Evolutionary conservation across 2,888 invertebrate species (phyloP), one percentile per base, ranked within the genome.

Genomic region (Brachynemurus nebulosus): DNA sequence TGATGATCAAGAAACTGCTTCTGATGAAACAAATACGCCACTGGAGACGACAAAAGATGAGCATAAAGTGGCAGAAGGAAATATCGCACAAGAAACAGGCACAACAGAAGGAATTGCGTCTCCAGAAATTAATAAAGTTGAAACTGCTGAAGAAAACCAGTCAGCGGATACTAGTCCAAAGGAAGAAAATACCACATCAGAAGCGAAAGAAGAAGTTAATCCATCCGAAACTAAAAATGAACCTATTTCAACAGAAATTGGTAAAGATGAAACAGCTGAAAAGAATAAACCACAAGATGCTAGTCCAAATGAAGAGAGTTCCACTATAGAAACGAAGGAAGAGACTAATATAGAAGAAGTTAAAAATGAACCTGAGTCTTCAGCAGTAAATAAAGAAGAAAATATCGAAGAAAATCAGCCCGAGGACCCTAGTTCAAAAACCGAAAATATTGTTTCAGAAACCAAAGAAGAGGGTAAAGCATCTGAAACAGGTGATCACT

Each of bases 51-150:
- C 9, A 9, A 43, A 14, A 8, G 43, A 43, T 16, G 17, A 23
- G 7, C 21, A 36, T n/a, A 16, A 36, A 17, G 12, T 36, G 11
- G 17, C 14, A 17, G 12, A 36, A 36, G 18, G 17, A 17, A 36
- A 36, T 17, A 9, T 36, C 11, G 17, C 12, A 17, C 14, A 17
- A 36, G 36, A 17, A 12, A 36, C 36, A 36, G 42, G 30, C 30
- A 18, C 34, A 33, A 42, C 14, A 35, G 35, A 42, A 42, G 42
- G 30, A 41, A 11, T 17, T 36, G 11, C n/a, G n/a, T n/a, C n/a
- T n/a, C n/a, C n/a, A n/a, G n/a, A n/a, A n/a, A n/a, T n/a, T n/a
- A n/a, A n/a, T n/a, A n/a, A n/a, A n/a, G n/a, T n/a, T n/a, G n/a
- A n/a, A n/a, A n/a, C n/a, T n/a, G n/a, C n/a, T n/a, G n/a, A n/a